A percentile compares a stretch with the other conserved stretches of the same genome.
These are phyloP conservation scores for Amazona guildingii DNA, from an alignment of 2,113 vertebrate genomes.

Conservation along the genomic window DNA sequence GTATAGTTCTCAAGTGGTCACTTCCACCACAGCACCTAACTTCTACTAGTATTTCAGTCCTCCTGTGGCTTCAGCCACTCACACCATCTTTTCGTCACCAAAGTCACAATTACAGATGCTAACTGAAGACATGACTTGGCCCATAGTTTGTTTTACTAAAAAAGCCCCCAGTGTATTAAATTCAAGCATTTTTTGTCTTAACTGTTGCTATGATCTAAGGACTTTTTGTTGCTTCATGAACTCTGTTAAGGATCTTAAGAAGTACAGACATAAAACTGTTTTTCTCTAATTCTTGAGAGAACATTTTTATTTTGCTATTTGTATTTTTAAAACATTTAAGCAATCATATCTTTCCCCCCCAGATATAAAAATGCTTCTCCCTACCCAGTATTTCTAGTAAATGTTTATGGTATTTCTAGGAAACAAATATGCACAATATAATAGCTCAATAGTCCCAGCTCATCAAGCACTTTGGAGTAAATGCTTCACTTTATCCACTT, in stretches of 20 bases:
- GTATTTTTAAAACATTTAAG: background rate
- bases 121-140: background rate
- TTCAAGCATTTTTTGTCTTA: background rate
- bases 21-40: background rate
- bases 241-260: background rate
- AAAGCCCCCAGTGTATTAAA: background rate
- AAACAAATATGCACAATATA: slow-evolving; percentile 1
- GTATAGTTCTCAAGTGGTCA: background rate
- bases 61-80: background rate
- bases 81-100: background rate
- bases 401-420: background rate
- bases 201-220: background rate
- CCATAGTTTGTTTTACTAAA: background rate
- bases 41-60: fast-evolving
- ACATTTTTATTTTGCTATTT: background rate
- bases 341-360: background rate
- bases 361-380: background rate
- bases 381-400: background rate
- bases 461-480: background rate
- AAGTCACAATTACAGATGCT: background rate
- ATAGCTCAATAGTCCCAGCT: background rate
- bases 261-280: background rate
- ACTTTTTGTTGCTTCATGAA: background rate
- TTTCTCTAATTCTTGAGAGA: background rate
- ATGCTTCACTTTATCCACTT: background rate